phyloP scores from a whole-genome alignment of 2,888 invertebrate species.

The Blastobasis lacticolella region DNA sequence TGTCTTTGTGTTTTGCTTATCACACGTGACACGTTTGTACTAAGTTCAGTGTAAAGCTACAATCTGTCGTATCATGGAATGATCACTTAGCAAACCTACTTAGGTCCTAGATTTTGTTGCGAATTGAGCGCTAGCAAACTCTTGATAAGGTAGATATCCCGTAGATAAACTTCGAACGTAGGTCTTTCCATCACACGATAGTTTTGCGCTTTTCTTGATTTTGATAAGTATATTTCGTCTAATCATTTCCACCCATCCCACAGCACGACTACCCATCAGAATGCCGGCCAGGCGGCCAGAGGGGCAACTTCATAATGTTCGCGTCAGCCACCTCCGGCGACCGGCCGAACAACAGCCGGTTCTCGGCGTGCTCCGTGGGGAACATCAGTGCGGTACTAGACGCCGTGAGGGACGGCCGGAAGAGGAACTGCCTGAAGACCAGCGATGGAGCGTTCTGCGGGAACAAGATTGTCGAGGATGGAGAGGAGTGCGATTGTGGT shows the following conservation, averaged over 20 bases:
- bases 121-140: too few relatives aligned
- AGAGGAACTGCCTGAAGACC: conserved; percentile 93
- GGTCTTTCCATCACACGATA: too few relatives aligned
- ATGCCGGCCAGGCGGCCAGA: conserved; percentile 91
- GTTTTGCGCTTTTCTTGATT: too few relatives aligned
- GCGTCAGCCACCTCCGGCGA: conserved; percentile 99
- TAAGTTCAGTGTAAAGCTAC: too few relatives aligned
- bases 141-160: too few relatives aligned
- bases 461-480: conserved; percentile 98
- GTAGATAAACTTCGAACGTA: too few relatives aligned
- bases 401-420: conserved; percentile 91
- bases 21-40: too few relatives aligned
- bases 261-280: conserved; percentile 96
- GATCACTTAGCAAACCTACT: too few relatives aligned
- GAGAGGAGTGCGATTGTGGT: conserved; percentile 98
- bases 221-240: too few relatives aligned
- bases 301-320: conserved; percentile 99
- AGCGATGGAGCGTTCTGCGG: conserved; percentile 97
- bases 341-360: conserved; percentile 97
- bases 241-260: conserved; percentile 16
- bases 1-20: too few relatives aligned
- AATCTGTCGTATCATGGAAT: too few relatives aligned
- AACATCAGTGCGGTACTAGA: conserved; percentile 96
- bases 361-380: conserved; percentile 94
- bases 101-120: too few relatives aligned